Evolutionary conservation across 2,888 invertebrate species (phyloP), one percentile per base, ranked within the genome.

Genomic region (Leucophenga maculata): DNA sequence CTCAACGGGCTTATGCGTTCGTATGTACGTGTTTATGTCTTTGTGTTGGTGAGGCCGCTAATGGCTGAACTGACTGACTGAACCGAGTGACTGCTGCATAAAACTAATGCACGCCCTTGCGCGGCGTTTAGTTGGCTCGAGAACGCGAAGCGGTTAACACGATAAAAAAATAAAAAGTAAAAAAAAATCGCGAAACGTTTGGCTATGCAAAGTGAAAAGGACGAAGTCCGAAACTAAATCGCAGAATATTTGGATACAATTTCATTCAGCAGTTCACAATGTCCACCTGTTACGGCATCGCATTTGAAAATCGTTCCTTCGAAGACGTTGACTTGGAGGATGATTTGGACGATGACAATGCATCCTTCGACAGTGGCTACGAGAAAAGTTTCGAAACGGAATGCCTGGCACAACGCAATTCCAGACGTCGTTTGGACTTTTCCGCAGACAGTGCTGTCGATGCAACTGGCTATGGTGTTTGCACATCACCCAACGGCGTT

Each of bases 301-400:
- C 78, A 48, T 64, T 48, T 44, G 55, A 68, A 11, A 60, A 68
- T 68, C 59, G 67, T 3, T 65, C 65, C 11, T 50, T 16, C 16
- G 39, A 8, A 8, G 39, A 39, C 20, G 87, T 85, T 74, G 85
- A 85, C 64, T 88, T 85, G 67, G 88, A 88, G 31, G 89, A 89
- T 79, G 88, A 88, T 67, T 87, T 87, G 46, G 89, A 90, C 77
- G 90, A 91, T 65, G 88, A 90, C 77, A 90, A 90, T 66, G 90
- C 91, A 85, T 94, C 94, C 74, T 93, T 92, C 69, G 95, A 95
- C 84, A 95, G 94, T 0, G 95, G 95, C 62, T 92, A 94, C 83
- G 94, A 94, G 78, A 92, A 93, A 77, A 92, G 92, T 76, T 93
- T 92, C 85, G 92, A 92, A 85, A 92, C 87, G 50, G 85, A 86